phyloP scores from a whole-genome alignment of 1,140 invertebrate species.

The Drosophila serrata region DNA sequence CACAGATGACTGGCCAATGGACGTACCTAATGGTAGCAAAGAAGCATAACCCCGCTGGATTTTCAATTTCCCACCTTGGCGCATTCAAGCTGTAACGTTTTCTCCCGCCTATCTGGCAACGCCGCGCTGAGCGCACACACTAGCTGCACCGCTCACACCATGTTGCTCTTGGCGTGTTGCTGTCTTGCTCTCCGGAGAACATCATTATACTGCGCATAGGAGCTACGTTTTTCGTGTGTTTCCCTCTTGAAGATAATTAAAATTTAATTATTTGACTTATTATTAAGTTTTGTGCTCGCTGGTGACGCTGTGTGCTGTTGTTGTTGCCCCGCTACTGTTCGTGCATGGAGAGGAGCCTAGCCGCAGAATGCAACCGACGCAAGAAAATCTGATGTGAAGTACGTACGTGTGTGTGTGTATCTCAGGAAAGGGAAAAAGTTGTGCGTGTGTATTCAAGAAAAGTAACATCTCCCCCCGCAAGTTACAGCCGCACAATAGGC shows the following conservation, averaged over 20 bases:
- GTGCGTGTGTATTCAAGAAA: conserved; percentile 78
- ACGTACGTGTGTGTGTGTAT: conserved; percentile 54
- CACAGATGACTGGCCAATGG: conserved; percentile 25
- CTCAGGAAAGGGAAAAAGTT: conserved; percentile 69
- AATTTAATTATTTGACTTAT: conserved; percentile 83
- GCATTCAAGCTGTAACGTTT: conserved; percentile 27
- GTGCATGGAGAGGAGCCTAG: conserved; percentile 43
- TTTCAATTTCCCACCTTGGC: conserved; percentile 22
- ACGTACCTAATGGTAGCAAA: conserved; percentile 2
- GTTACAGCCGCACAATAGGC: conserved; percentile 23
- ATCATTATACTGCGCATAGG: conserved; percentile 68
- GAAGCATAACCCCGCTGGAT: not conserved
- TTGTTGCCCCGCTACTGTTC: conserved; percentile 3
- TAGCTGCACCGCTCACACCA: conserved; percentile 66
- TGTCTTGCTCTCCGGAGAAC: conserved; percentile 55
- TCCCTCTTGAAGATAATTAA: conserved; percentile 76
- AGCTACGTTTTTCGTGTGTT: conserved; percentile 77
- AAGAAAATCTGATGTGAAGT: conserved; percentile 67
- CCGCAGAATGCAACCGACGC: conserved; percentile 55
- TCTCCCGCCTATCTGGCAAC: conserved; percentile 52
- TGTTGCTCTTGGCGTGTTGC: conserved; percentile 60
- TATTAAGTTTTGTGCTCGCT: conserved; percentile 71
- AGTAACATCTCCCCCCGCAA: conserved; percentile 62
- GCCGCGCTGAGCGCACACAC: not conserved
- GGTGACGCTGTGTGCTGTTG: conserved; percentile 36